Evolutionary conservation across 1,140 invertebrate genomes (phyloP).

Genomic region (Drosophila nannoptera): DNA sequence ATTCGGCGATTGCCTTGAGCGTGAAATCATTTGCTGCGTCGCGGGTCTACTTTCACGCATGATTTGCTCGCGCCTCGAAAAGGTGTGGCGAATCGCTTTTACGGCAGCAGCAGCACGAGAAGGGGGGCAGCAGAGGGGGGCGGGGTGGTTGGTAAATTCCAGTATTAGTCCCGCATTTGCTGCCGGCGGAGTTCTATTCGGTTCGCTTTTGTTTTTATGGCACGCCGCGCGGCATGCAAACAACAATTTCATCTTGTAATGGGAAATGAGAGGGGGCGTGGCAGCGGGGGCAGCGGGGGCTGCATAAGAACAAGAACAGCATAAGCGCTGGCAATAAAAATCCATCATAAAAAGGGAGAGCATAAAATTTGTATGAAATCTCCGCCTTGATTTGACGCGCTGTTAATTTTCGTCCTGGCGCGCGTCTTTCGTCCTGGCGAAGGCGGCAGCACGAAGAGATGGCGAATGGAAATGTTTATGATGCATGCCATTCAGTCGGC

Average conservation of each 20-base stretch:
- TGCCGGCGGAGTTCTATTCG: slow-evolving; percentile 45
- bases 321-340: slow-evolving; percentile 67
- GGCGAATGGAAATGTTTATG: slow-evolving; percentile 53
- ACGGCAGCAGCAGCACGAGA: neutral
- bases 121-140: slow-evolving; percentile 2
- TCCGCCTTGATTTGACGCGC: slow-evolving; percentile 68
- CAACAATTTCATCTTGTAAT: slow-evolving; percentile 59
- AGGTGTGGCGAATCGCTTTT: slow-evolving; percentile 34
- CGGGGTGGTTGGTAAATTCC: too few relatives aligned
- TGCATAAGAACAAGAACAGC: slow-evolving; percentile 38
- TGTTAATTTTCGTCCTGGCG: slow-evolving; percentile 61
- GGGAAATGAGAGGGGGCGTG: neutral
- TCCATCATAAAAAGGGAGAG: slow-evolving; percentile 59
- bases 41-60: slow-evolving; percentile 27
- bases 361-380: slow-evolving; percentile 63
- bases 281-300: neutral
- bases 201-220: slow-evolving; percentile 50
- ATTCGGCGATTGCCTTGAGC: neutral
- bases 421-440: slow-evolving; percentile 9
- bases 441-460: too few relatives aligned
- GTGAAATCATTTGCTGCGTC: neutral
- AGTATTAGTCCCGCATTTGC: slow-evolving; percentile 65
- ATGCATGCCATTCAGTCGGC: slow-evolving; percentile 28
- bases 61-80: slow-evolving; percentile 27
- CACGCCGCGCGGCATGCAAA: slow-evolving; percentile 56